Evolutionary conservation across 2,888 invertebrate species (phyloP), one percentile per base, ranked within the genome.

Genomic region (Silvanus unidentatus): DNA sequence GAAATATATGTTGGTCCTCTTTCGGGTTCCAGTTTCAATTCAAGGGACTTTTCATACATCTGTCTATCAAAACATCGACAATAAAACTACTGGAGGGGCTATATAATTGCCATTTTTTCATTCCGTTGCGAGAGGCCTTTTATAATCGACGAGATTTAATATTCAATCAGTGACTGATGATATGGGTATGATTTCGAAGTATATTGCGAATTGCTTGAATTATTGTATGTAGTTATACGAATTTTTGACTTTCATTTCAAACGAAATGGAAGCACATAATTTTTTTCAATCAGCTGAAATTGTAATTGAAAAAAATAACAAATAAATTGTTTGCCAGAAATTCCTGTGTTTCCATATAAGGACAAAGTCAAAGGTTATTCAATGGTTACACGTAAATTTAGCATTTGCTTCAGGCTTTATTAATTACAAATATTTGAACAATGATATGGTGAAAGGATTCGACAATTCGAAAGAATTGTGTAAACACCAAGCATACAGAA

Each of bases 1-100:
- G 57, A 62, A 63, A 60, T 60, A 62, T 55, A 60, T 58, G 57
- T 46, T 50, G 49, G 45, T 40, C 52, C 45, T 54, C 57, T 50
- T 45, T 60, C 58, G 52, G 52, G 50, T 62, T 59, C 57, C 60
- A 42, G 42, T 30, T 42, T 45, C 39, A 47, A 50, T 49, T 50
- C 32, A 44, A 41, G 46, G 44, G 35, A 36, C 50, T 44, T 42
- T 42, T 40, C 43, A 41, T 36, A 39, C 49, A 49, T 49, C 47
- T 49, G 49, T 48, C 39, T 40, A 38, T 49, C 39, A 44, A 16
- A 40, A 39, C 40, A 32, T 9, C 4, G 8, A 22, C 22, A 22
- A 22, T 22, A 5, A 22, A 22, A 11, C 32, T 32, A 5, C n/a
- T 12, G 12, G 32, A 11, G 32, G 32, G 32, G 32, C 10, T 4